Percentiles rank a stretch among this genome's conserved stretches.
Evolutionary conservation across 2,888 invertebrate genomes (phyloP).

Genomic region (Tetanocera ferruginea): DNA sequence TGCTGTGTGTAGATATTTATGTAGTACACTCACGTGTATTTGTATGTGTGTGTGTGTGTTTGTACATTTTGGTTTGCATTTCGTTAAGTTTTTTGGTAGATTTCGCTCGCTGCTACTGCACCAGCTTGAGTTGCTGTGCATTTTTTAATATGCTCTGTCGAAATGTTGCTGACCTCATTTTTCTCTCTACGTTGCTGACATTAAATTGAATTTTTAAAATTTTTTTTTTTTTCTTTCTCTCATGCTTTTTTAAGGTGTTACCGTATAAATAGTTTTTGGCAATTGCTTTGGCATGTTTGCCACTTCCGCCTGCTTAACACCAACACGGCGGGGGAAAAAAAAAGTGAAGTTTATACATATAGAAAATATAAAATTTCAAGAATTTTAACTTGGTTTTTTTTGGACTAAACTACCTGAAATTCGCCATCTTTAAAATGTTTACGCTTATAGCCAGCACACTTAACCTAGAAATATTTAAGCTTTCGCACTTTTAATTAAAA

Average conservation of each 20-base stretch:
- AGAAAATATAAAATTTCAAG: neutral
- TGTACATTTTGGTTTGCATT: constrained; percentile 23
- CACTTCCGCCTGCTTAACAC: neutral
- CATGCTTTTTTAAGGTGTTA: neutral
- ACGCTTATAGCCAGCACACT: neutral
- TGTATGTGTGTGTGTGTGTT: constrained; percentile 19
- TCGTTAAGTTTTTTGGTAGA: constrained; percentile 23
- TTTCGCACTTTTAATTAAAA: constrained; percentile 30
- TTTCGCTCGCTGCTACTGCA: constrained; percentile 3
- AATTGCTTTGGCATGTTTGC: neutral
- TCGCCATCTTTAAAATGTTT: neutral
- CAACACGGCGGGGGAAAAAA: neutral
- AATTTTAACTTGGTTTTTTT: neutral
- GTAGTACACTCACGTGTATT: constrained; percentile 41
- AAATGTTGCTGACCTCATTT: constrained; percentile 47
- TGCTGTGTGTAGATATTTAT: constrained; percentile 41
- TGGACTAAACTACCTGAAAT: neutral
- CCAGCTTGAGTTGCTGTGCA: constrained; percentile 17
- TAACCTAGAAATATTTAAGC: neutral
- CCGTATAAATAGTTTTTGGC: constrained; percentile 17
- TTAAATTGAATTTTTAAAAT: constrained; percentile 41
- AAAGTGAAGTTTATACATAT: neutral
- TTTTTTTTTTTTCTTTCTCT: too few species aligned
- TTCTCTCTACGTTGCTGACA: constrained; percentile 18
- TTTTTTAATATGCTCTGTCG: constrained; percentile 41